These are phyloP conservation scores for Numida meleagris DNA, from an alignment of 2,113 vertebrate species.

Conservation along the genomic window DNA sequence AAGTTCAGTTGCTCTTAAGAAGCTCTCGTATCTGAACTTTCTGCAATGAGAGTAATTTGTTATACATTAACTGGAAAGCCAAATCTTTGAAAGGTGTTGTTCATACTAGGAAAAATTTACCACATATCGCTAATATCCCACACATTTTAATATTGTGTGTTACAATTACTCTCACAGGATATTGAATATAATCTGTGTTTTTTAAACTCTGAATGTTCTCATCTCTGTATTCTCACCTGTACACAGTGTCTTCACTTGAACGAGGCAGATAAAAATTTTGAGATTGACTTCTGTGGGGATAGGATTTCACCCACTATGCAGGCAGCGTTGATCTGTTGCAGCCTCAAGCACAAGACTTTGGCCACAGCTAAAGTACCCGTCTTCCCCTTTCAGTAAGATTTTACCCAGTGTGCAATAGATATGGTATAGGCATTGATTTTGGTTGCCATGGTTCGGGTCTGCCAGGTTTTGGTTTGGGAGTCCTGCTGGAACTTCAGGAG, in stretches of 20 bases:
- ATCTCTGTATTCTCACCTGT: neutral
- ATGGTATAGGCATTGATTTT: neutral
- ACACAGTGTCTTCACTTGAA: neutral
- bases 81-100: slow-evolving; percentile 32
- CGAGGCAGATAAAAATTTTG: neutral
- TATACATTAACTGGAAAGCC: slow-evolving; percentile 64
- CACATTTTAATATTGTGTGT: neutral
- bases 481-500: neutral
- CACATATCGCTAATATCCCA: neutral
- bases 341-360: neutral
- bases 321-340: neutral
- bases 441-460: neutral
- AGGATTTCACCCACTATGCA: neutral
- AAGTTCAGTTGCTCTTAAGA: slow-evolving; percentile 76
- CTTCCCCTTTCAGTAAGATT: neutral
- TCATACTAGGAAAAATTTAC: neutral
- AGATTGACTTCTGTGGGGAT: neutral
- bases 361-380: neutral
- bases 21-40: slow-evolving; percentile 44
- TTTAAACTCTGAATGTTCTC: neutral
- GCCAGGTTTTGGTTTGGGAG: neutral
- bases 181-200: neutral
- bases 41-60: slow-evolving; percentile 31
- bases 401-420: neutral
- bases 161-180: neutral